Percentiles rank a stretch among this genome's conserved stretches.
Conservation (phyloP, 2,113 vertebrate species). For the Trichomycterus rosablanca region DNA sequence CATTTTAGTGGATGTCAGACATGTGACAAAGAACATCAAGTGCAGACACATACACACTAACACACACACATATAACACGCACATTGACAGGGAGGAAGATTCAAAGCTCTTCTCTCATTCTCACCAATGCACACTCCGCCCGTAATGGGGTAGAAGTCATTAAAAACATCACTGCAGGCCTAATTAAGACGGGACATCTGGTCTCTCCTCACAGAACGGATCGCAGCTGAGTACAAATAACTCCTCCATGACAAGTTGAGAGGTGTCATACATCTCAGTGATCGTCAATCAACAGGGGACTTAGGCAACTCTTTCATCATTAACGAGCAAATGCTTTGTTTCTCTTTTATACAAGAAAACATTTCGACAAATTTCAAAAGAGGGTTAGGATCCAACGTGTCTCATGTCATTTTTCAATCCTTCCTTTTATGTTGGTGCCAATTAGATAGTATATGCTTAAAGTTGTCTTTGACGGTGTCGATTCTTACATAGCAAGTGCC, state of each 20-base stretch:
- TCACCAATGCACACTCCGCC: constrained; percentile 45
- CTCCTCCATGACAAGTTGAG: constrained; percentile 71
- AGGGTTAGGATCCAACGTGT: constrained; percentile 41
- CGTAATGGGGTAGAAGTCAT: constrained; percentile 74
- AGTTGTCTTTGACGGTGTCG: constrained; percentile 47
- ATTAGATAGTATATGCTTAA: constrained; percentile 60
- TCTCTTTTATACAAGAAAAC: constrained; percentile 56
- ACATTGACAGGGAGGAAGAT: constrained; percentile 63
- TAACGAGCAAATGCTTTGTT: constrained; percentile 69
- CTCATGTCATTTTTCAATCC: constrained; percentile 50
- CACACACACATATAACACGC: constrained; percentile 42
- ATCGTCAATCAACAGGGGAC: constrained; percentile 73
- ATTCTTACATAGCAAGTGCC: constrained; percentile 42
- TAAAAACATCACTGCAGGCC: constrained; percentile 79
- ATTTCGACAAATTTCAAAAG: constrained; percentile 51
- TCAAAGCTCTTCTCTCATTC: constrained; percentile 53
- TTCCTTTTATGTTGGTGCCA: constrained; percentile 59
- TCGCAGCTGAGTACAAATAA: constrained; percentile 70
- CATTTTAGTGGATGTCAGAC: constrained; percentile 59
- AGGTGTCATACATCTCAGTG: constrained; percentile 76
- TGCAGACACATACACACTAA: constrained; percentile 49
- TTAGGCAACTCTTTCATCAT: constrained; percentile 65
- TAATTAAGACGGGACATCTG: constrained; percentile 93
- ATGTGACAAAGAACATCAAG: constrained; percentile 44
- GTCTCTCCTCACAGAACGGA: constrained; percentile 70